Evolutionary conservation across 1,140 invertebrate species (phyloP).

Genomic region (Trichomalopsis sarcophagae): DNA sequence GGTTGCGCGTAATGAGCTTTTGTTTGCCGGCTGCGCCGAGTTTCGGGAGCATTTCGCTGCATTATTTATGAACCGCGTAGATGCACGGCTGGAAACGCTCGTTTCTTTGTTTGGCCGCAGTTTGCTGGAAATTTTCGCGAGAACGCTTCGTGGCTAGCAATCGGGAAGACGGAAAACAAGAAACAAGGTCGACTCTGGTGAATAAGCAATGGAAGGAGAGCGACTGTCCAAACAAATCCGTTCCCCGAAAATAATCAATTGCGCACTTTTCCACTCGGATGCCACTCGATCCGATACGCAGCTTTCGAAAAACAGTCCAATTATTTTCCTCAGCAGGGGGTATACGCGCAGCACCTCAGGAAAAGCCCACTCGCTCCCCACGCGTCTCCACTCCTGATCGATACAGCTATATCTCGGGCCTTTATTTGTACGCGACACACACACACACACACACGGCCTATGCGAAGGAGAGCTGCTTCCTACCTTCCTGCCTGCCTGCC

Average conservation of each 20-base stretch:
- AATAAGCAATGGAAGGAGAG: background rate
- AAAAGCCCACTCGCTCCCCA: background rate
- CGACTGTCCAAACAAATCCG: background rate
- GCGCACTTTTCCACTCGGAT: background rate
- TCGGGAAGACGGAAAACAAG: background rate
- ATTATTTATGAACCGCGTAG: no score
- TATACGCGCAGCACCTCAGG: background rate
- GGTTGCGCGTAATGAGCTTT: background rate
- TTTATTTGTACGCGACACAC: background rate
- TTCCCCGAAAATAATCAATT: background rate
- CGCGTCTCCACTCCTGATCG: background rate
- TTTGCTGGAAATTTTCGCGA: no score
- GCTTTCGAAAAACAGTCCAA: background rate
- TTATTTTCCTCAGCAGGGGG: background rate
- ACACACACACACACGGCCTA: no score
- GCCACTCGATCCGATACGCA: background rate
- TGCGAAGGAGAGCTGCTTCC: no score
- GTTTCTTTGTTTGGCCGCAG: no score
- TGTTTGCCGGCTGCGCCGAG: background rate
- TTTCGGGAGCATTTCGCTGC: background rate
- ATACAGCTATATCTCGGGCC: conserved; percentile 25
- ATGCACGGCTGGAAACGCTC: no score
- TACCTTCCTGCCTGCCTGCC: no score
- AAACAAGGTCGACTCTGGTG: background rate
- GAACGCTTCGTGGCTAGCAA: no score